Percentiles rank a stretch among this genome's conserved stretches.
Conservation (phyloP, 2,797 vertebrate genomes). For the Betta splendens region DNA sequence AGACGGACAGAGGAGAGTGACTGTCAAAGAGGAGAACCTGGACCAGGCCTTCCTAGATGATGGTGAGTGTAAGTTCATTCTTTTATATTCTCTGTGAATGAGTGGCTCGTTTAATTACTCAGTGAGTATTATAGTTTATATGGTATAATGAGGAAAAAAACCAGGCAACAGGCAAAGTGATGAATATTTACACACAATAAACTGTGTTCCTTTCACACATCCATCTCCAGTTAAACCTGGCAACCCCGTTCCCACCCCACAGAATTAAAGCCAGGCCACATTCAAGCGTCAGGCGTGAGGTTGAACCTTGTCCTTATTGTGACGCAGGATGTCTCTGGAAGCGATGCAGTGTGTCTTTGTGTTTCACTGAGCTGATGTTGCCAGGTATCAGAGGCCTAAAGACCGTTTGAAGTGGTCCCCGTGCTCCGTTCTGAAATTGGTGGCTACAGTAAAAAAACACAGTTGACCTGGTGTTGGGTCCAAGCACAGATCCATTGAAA, state of each 20-base stretch:
- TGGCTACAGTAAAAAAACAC: too few species aligned
- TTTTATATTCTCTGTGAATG: conserved; percentile 56
- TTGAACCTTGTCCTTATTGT: conserved; percentile 29
- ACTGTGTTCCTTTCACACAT: conserved; percentile 33
- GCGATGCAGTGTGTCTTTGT: neutral
- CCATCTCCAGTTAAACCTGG: conserved; percentile 57
- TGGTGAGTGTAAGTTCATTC: conserved; percentile 86
- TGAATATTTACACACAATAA: conserved; percentile 48
- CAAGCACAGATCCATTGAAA: too few species aligned
- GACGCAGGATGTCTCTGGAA: conserved; percentile 17
- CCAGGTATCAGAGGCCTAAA: conserved; percentile 6
- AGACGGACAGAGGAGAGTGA: conserved; percentile 89
- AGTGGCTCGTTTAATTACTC: too few species aligned
- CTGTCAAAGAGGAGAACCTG: conserved; percentile 96
- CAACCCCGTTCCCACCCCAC: conserved; percentile 58
- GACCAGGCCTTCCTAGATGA: conserved; percentile 99
- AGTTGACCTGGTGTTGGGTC: too few species aligned
- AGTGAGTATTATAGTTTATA: too few species aligned
- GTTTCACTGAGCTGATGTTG: neutral
- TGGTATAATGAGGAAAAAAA: neutral
- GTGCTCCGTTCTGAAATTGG: conserved; percentile 2
- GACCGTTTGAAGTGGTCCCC: neutral
- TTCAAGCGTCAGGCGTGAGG: conserved; percentile 47
- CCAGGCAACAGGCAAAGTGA: conserved; percentile 13
- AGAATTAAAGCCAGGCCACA: conserved; percentile 69